Base-by-base conservation (phyloP, 2,888 invertebrate genomes). In the Xestia sexstrigata region DNA sequence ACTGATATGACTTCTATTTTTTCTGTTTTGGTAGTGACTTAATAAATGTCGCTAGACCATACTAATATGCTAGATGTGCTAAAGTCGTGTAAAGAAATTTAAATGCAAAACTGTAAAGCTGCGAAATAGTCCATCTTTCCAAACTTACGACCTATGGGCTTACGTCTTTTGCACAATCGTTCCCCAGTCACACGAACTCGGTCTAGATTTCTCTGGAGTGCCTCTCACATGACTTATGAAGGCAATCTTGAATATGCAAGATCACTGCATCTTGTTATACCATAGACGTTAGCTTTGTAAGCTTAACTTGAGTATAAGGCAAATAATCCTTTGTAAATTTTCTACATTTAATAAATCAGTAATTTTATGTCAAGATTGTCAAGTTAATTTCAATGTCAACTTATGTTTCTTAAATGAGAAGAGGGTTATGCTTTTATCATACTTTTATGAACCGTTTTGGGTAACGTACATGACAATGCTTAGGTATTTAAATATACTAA, bases 211-310 rank as follows among this genome's bases (percentile, higher is more conserved):
- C 82, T 82, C 82, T 75, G 74, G 79, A 79, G 82, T 72, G 49
- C 63, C 62, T 55, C n/a, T 81, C 58, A 60, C 60, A 79, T 80
- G 81, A 76, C 84, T 84, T 82, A 84, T 75, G 85, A 84, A 84
- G 84, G 79, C 78, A 84, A 82, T 84, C 79, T 79, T 65, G 83
- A 81, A 80, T 78, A 78, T 79, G 81, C 77, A 82, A 79, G 82
- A 79, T 84, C 71, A 81, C 79, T 81, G 78, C 73, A 79, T 79
- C 74, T 79, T 76, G 70, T 76, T 78, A 71, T 74, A 69, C 47
- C 52, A 68, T 72, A 74, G 69, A 55, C 26, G 67, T 42, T 71
- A 35, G 79, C 79, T 65, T 55, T 13, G 67, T 58, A 58, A 73
- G 74, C 71, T 70, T 72, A n/a, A 68, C 68, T 30, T 49, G 45